Base-by-base conservation (phyloP, 2,888 invertebrate genomes). In the Perizoma flavofasciatum region DNA sequence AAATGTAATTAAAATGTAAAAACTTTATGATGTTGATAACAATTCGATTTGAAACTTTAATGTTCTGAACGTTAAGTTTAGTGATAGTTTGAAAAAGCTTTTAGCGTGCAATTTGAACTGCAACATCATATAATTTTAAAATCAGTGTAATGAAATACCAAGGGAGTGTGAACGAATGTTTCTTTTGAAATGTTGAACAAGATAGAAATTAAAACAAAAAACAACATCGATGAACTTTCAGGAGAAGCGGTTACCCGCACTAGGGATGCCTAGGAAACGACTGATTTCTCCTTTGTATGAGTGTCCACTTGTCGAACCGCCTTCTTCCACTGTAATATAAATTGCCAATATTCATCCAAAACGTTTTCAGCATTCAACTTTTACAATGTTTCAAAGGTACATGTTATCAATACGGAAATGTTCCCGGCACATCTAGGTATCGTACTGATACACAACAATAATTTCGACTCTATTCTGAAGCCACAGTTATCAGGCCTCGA, bases 181-280 rank as follows among this genome's bases (percentile, higher is more conserved):
- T 41, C 10, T 59, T 70, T 62, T 61, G 69, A 53, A 69, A 68
- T 69, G 67, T 73, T 65, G 45, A 70, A 65, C 59, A 71, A 70
- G 60, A 71, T 59, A 74, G 51, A 58, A 70, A 75, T 67, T 69
- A 63, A 73, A 71, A 78, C 67, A 74, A 65, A 71, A 77, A 73
- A 81, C 71, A 86, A 85, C 81, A 86, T 75, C 74, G 71, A 81
- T 75, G 67, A 49, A 53, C n/a, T 46, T 61, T 49, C 49, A 54
- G 39, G 81, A 81, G 59, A 80, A 88, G 92, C 90, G 90, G 91
- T 92, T 92, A 92, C 92, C 92, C 92, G 92, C 89, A 76, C 91
- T 93, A 82, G 95, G 94, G 85, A 95, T 92, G 89, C 94, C 93
- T 92, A 95, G 94, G 92, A 95, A 95, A 89, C 94, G 94, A 91